Base-by-base conservation (phyloP, 2,113 vertebrate species). In the Dryoscopus gambensis region DNA sequence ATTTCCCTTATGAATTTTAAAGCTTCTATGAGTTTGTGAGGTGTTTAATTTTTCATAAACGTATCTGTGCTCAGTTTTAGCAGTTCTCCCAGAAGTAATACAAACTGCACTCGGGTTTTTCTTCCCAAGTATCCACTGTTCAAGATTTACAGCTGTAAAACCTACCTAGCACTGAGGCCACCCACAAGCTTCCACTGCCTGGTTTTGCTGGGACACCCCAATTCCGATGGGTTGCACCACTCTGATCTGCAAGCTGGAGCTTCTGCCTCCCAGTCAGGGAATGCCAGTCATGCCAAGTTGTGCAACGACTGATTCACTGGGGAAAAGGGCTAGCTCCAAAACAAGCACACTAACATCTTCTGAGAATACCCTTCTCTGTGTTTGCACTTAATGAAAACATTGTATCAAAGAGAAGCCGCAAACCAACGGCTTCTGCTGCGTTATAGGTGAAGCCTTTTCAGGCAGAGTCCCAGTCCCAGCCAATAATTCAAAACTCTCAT, bases 371-470 rank as follows among this genome's bases (percentile, higher is more conserved):
- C 87, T 57, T 79, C 89, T 69, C 53, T 7, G 3, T 62, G 82
- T 62, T 86, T 87, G 78, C 21, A 77, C 25, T 89, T 84, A 96
- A 95, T 91, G 83, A 95, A 96, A 95, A 93, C 69, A 33, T 7
- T 40, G 3, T 80, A 94, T 78, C 93, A 96, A 96, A 95, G 90
- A 47, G 71, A 93, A 96, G 39, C 94, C 94, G 91, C 94, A 96
- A 96, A 93, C 87, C 75, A 67, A 70, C 63, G 0, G 4, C 87
- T 94, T 62, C 78, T 88, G 84, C 62, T 79, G 71, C 50, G 6
- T 93, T 89, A 85, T 2, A 86, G 79, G 82, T 13, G 71, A 70
- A 83, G 82, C 13, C 15, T 90, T 91, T 63, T 50, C 63, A 85
- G 89, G 87, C 84, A 91, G 30, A 63, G 70, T 6, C 94, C 94